Conservation (phyloP, 1,140 invertebrate genomes). For the Orchestia grillus region DNA sequence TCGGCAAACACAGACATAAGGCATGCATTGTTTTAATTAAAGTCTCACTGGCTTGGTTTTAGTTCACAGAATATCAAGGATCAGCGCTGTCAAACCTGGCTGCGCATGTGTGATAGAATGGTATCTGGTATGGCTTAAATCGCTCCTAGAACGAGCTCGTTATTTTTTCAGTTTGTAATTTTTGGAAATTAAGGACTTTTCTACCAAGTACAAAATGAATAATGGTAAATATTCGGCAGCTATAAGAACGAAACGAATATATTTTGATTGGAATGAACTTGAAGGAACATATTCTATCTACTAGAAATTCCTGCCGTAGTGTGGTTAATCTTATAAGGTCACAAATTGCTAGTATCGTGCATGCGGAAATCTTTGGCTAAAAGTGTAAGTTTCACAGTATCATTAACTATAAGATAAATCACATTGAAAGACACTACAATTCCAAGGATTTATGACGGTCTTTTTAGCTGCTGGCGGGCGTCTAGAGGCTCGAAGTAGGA, state of each 20-base stretch:
- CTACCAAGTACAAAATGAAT: no score
- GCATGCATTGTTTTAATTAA: constrained; percentile 10
- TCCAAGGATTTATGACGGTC: background rate
- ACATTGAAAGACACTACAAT: background rate
- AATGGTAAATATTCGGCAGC: no score
- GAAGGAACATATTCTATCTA: background rate
- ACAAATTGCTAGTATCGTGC: background rate
- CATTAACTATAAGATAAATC: background rate
- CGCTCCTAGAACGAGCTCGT: background rate
- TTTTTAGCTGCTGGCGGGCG: background rate
- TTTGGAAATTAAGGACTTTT: background rate
- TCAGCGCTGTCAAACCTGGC: background rate
- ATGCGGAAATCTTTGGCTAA: background rate
- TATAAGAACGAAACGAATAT: no score
- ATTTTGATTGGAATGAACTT: background rate
- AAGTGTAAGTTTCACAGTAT: background rate
- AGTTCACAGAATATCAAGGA: background rate
- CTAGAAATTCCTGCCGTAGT: background rate
- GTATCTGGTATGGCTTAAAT: background rate
- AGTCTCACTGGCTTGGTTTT: background rate
- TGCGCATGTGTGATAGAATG: background rate
- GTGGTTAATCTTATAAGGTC: background rate
- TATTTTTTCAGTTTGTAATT: background rate
- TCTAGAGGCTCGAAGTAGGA: background rate
- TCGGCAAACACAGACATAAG: constrained; percentile 25